Base-by-base conservation (phyloP, 2,888 invertebrate species). In the Diploptera punctata region DNA sequence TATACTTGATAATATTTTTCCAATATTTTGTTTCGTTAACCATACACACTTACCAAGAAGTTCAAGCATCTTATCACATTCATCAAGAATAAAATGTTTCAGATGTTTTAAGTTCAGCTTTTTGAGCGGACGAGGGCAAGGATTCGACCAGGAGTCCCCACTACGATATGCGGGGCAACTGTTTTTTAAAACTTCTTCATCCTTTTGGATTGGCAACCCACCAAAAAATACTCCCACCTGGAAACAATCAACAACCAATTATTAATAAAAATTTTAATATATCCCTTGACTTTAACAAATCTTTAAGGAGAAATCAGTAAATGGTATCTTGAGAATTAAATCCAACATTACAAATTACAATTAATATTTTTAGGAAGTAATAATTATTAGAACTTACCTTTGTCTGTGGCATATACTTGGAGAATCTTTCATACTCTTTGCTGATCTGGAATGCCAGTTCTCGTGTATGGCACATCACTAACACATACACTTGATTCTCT, bases 51-150 rank as follows among this genome's bases (percentile, higher is more conserved):
- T 85, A 96, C 96, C 97, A 82, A 96, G 87, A 79, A 93, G 90
- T 85, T 98, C 98, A 78, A 99, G 88, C 99, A 99, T 99, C 86
- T 99, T 99, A 84, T 99, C 99, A 82, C 99, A 99, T 83, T 99
- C 99, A 81, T 99, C 99, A 75, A 99, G 89, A 80, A 99, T 96
- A 84, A 99, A 99, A 84, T 99, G 99, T 84, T 99, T 99, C 80
- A 99, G 86, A 83, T 98, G 92, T 83, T 98, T 98, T 76, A 99
- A 86, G 82, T 94, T 95, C 33, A 99, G 86, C 80, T 95, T 95
- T 85, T 98, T 79, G 89, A 93, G 78, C 95, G 91, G 62, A 97
- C 94, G 75, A 99, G 87, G 13, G 99, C 99, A 78, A 99, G 87
- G 80, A 99, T 97, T 78, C 99, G 90, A 68, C 99, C 99, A 0